phyloP scores from a whole-genome alignment of 2,797 vertebrate genomes.

The Tachyglossus aculeatus region DNA sequence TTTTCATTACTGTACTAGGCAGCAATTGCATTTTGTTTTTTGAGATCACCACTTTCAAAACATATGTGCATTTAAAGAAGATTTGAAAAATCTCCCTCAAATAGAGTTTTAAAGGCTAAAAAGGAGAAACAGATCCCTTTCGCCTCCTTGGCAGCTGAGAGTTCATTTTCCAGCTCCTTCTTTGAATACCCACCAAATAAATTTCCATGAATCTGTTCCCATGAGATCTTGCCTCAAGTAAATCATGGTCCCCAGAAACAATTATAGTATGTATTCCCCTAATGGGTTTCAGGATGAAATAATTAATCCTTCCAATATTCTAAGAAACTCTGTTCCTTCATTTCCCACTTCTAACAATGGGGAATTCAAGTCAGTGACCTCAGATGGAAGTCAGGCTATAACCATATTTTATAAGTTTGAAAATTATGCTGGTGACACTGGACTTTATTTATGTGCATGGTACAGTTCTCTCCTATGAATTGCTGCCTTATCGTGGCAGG shows the following conservation, averaged over 20 bases:
- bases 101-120: neutral
- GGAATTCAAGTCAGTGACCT: too few relatives aligned
- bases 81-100: conserved; percentile 34
- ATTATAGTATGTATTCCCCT: neutral
- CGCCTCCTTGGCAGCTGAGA: conserved; percentile 16
- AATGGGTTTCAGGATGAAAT: conserved; percentile 24
- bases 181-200: conserved; percentile 24
- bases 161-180: conserved; percentile 27
- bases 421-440: too few relatives aligned
- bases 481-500: too few relatives aligned
- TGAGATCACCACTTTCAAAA: conserved; percentile 33
- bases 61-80: conserved; percentile 25
- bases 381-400: too few relatives aligned
- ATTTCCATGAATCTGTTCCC: conserved; percentile 1
- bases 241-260: conserved; percentile 8
- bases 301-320: conserved; percentile 13
- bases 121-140: conserved; percentile 23
- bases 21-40: conserved; percentile 12
- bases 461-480: too few relatives aligned
- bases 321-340: neutral
- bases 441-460: too few relatives aligned
- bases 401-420: too few relatives aligned
- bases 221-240: neutral
- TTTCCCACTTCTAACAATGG: conserved; percentile 11
- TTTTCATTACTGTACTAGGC: conserved; percentile 34